Base-by-base conservation (phyloP, 2,113 vertebrate genomes). In the Upupa epops region DNA sequence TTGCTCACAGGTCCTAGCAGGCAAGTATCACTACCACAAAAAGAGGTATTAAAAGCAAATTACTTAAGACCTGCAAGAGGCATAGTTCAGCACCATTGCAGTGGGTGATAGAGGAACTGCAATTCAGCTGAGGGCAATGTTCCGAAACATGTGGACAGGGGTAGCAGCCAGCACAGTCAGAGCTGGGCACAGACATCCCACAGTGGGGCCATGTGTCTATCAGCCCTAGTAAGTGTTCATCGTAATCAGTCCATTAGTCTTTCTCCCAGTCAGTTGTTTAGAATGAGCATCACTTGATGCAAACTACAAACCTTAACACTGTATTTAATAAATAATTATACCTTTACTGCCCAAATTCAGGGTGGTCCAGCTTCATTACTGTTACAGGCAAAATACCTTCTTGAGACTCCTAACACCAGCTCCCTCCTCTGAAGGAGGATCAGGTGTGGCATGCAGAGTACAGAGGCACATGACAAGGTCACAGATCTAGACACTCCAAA, bases 191-290 rank as follows among this genome's bases (percentile, higher is more conserved):
- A 4, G 20, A n/a, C 55, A 34, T 74, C 58, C 46, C 40, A 1
- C 61, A 24, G 25, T 0, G 1, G 42, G 68, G 68, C 83, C 87
- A 40, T 28, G 71, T 40, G 61, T 68, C 66, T 78, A 66, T 59
- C 42, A 56, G 83, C 49, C 54, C 74, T 73, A 42, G 66, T 40
- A 55, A 84, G 73, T 0, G 9, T 77, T 84, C 1, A 0, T 52
- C 2, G 9, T 66, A 92, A 90, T 84, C 77, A 93, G 77, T 59
- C 32, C 74, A 56, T 79, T 85, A 83, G 81, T 28, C 55, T 79
- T 93, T 59, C 90, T 93, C 81, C 70, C 42, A 59, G 58, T 15
- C 48, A 92, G 86, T 72, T 95, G 90, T 95, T 93, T 96, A 89
- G 90, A 95, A 95, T 20, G 54, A 92, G 46, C 52, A 83, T 79